phyloP scores from a whole-genome alignment of 2,113 vertebrate genomes.

The Syngnathoides biaculeatus region DNA sequence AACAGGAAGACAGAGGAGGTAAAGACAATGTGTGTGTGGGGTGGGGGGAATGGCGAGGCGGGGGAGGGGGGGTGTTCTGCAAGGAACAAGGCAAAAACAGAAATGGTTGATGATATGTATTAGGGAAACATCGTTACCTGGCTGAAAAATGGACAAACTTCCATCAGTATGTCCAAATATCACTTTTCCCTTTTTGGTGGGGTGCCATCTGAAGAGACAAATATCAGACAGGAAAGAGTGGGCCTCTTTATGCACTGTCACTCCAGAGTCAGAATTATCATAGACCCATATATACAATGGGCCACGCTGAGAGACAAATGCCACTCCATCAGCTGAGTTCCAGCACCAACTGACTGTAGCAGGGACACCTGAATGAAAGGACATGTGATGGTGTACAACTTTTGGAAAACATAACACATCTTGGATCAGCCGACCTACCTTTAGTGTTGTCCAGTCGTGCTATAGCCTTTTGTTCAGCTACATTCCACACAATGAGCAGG shows the following conservation, averaged over 20 bases:
- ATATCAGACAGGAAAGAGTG: slow-evolving; percentile 94
- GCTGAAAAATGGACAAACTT: slow-evolving; percentile 92
- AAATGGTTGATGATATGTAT: no score
- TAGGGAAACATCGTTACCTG: slow-evolving; percentile 70
- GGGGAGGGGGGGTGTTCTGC: no score
- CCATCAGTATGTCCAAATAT: slow-evolving; percentile 94
- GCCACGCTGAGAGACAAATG: slow-evolving; percentile 89
- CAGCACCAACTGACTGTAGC: slow-evolving; percentile 92
- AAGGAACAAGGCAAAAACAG: background rate
- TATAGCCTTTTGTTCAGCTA: slow-evolving; percentile 87
- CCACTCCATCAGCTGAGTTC: slow-evolving; percentile 80
- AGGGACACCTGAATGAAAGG: slow-evolving; percentile 77
- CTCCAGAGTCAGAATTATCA: slow-evolving; percentile 79
- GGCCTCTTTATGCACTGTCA: slow-evolving; percentile 88
- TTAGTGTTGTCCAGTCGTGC: slow-evolving; percentile 88
- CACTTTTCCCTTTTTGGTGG: slow-evolving; percentile 87
- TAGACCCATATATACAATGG: slow-evolving; percentile 89
- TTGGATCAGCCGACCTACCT: slow-evolving; percentile 72
- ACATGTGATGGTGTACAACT: background rate
- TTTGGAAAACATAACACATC: background rate
- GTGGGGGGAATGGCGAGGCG: no score
- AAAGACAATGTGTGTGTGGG: no score
- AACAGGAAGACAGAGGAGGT: slow-evolving; percentile 22
- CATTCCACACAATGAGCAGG: slow-evolving; percentile 93
- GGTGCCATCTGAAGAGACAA: slow-evolving; percentile 91